Evolutionary conservation across 2,797 vertebrate genomes (phyloP), one percentile per base, ranked within the genome.

Genomic region (Molossus alvarezi): DNA sequence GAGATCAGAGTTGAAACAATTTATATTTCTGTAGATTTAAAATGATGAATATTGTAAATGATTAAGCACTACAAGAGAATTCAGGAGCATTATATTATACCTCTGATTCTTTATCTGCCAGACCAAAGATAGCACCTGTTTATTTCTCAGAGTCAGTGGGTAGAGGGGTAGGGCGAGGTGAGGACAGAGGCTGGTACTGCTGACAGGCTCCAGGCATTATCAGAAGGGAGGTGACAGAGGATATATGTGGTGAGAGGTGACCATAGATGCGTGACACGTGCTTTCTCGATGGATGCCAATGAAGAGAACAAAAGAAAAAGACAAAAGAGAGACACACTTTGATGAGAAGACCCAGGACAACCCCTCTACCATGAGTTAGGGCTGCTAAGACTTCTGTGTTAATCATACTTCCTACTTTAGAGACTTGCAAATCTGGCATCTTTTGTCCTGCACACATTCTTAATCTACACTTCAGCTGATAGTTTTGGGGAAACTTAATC

Each of bases 41-140:
- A 92, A 93, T 57, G 53, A 33, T 76, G 71, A 81, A 6, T 1
- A 11, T 53, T 95, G 92, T 91, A 80, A 94, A 94, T 97, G 96
- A 95, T 95, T 96, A 92, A 94, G 27, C 55, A 71, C 29, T 20
- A 0, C 73, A 62, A 94, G 75, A 83, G 91, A 89, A 80, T 82
- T 88, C 3, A 0, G n/a, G 23, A 71, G 11, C 37, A 17, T 97
- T 90, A 13, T 11, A 27, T 69, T 77, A 29, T 41, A 25, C 71
- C 72, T 92, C 51, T 79, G 88, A 94, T 86, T 93, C 86, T 84
- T 80, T 91, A 92, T 67, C 71, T 62, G 57, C 5, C 23, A 67
- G 83, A 91, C 65, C 75, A 91, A 95, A 94, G 92, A 62, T 77
- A 76, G 60, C 48, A 48, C 21, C 79, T 81, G 27, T 60, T 95